Base-by-base conservation (phyloP, 1,140 invertebrate genomes). In the Drosophila repleta region DNA sequence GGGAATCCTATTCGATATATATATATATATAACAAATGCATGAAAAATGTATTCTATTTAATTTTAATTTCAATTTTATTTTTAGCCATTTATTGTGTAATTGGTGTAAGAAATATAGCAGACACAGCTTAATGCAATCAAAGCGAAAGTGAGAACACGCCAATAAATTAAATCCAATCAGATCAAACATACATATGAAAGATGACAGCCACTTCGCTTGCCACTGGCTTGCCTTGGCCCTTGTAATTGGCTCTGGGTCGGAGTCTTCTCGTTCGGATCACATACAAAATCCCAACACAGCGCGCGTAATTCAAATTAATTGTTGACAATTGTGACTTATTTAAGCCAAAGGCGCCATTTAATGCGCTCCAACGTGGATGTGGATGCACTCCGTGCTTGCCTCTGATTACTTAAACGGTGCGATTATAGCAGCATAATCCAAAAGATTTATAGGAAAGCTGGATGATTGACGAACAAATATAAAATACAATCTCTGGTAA, bases 261-360 rank as follows among this genome's bases (percentile, higher is more conserved):
- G 51, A 49, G 41, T 65, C 61, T 62, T 52, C 51, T 76, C 77
- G 74, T 45, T 76, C 77, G 74, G 80, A 65, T 79, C 63, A 53
- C 71, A 70, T n/a, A 87, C 67, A 87, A 87, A 87, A 88, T 87
- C 83, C 48, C 68, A 76, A 76, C 75, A 68, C 65, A 73, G 67
- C 57, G 63, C 51, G 64, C 67, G 51, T 70, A 90, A 90, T 90
- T 90, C 76, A 87, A 90, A 90, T 90, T 90, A 90, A 90, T 90
- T 90, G 87, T 55, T 57, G 65, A 68, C 82, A 90, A 87, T 90
- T 90, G 76, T 68, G 67, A 64, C 70, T 77, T 87, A 68, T 71
- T 78, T 84, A 74, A 73, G 82, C 32, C 60, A 69, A 69, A 79
- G 82, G 76, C 88, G 87, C 79, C 87, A 79, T 88, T 84, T 67